Conservation (phyloP, 2,797 vertebrate species). For the Melanotaenia parkinsoni region DNA sequence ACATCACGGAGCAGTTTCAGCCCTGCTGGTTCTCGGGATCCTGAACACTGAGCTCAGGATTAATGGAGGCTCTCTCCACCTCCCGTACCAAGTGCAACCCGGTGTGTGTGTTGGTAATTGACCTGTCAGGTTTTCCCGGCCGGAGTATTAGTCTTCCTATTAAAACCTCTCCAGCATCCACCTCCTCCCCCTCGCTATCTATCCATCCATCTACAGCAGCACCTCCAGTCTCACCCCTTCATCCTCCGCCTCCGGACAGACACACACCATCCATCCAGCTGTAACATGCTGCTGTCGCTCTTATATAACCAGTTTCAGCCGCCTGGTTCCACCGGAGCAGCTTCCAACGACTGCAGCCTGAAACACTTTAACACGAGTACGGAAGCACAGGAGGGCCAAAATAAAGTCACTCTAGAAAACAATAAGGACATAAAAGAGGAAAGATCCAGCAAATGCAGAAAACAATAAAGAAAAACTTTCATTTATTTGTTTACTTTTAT, state of each 20-base stretch:
- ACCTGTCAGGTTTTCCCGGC: slow-evolving; percentile 71
- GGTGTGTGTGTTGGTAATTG: slow-evolving; percentile 65
- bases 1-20: not conserved
- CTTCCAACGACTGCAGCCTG: too few species aligned
- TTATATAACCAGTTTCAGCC: not conserved
- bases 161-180: slow-evolving; percentile 50
- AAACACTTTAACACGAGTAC: too few species aligned
- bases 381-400: too few species aligned
- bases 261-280: slow-evolving; percentile 19
- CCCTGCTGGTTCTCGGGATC: slow-evolving; percentile 1
- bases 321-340: not conserved
- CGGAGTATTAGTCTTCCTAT: slow-evolving; percentile 78
- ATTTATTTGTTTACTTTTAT: too few species aligned
- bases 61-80: slow-evolving; percentile 37
- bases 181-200: slow-evolving; percentile 19
- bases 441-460: too few species aligned
- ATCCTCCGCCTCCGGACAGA: not conserved
- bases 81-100: not conserved
- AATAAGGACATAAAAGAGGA: too few species aligned
- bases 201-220: slow-evolving; percentile 27
- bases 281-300: not conserved
- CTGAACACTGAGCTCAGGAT: slow-evolving; percentile 35
- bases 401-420: too few species aligned
- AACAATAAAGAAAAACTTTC: too few species aligned
- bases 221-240: not conserved